Evolutionary conservation across 2,797 vertebrate species (phyloP), one percentile per base, ranked within the genome.

Genomic region (Girardinus metallicus): DNA sequence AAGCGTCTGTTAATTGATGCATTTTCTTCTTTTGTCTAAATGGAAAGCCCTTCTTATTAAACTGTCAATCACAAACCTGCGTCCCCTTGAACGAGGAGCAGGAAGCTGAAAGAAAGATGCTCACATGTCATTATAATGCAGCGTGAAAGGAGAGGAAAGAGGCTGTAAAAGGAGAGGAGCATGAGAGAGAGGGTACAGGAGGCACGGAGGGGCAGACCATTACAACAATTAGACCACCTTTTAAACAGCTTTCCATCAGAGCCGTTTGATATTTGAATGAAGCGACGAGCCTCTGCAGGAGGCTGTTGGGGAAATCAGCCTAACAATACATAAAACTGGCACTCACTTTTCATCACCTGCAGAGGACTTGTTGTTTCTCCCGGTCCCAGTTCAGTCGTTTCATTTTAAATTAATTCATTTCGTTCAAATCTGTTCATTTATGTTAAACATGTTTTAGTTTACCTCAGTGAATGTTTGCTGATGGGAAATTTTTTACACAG

Each of bases 1-100:
- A 93, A 95, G 92, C 91, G 88, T 86, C 81, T 92, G 86, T 91
- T 95, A 95, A 96, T 94, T 94, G 92, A 93, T 94, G 91, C 89
- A 88, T 89, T 87, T 86, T 85, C 80, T 89, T 87, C 88, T 91
- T 95, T 93, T 93, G 92, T 92, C 93, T 91, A 95, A 94, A 94
- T 95, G 91, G 89, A 93, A 90, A 93, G 87, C 90, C 89, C 91
- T 92, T 84, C 82, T 95, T 89, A 94, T 95, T 93, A 95, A 92
- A 92, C 88, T 95, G 93, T 92, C 93, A 91, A 89, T 94, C 92
- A 92, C 85, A 86, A 80, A 83, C 79, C 39, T 64, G 77, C 43
- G 70, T 57, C 71, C 57, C 26, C 86, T 85, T 82, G 84, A 41
- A 39, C 79, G 75, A 41, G 66, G 73, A 82, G 51, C 70, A 66